These are phyloP conservation scores for Lindbergichthys nudifrons DNA, from an alignment of 2,797 vertebrate genomes.

Conservation along the genomic window DNA sequence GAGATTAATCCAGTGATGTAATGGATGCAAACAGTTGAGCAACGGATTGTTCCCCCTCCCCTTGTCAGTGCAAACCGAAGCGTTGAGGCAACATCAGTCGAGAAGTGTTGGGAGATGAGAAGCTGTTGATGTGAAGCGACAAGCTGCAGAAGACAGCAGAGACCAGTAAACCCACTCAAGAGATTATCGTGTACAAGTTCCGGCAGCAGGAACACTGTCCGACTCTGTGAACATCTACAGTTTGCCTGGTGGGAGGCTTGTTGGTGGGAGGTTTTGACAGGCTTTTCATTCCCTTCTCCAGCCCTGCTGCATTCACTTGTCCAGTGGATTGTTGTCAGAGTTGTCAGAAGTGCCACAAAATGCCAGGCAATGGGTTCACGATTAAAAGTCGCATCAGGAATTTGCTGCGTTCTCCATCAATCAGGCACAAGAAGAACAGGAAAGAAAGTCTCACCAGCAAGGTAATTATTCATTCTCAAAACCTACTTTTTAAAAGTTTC, in stretches of 20 bases:
- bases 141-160: conserved; percentile 1
- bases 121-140: conserved; percentile 12
- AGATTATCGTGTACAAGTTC: conserved; percentile 65
- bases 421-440: conserved; percentile 60
- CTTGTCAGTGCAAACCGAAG: neutral
- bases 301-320: neutral
- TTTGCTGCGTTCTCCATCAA: conserved; percentile 76
- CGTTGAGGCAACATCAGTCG: neutral
- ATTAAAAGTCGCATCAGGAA: conserved; percentile 80
- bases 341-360: conserved; percentile 30
- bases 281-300: neutral
- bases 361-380: conserved; percentile 74
- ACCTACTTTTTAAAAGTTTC: too few species aligned
- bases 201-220: conserved; percentile 24
- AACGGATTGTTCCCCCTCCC: too few species aligned
- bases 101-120: neutral
- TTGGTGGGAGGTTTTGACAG: conserved; percentile 23
- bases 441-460: conserved; percentile 62
- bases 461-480: conserved; percentile 41
- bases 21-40: conserved; percentile 10
- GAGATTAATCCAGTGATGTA: conserved; percentile 37
- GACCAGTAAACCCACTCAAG: conserved; percentile 30
- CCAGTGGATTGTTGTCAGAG: conserved; percentile 6
- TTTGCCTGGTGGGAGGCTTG: neutral
- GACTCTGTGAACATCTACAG: conserved; percentile 26